Evolutionary conservation across 2,797 vertebrate species (phyloP).

Genomic region (Microchirus variegatus): DNA sequence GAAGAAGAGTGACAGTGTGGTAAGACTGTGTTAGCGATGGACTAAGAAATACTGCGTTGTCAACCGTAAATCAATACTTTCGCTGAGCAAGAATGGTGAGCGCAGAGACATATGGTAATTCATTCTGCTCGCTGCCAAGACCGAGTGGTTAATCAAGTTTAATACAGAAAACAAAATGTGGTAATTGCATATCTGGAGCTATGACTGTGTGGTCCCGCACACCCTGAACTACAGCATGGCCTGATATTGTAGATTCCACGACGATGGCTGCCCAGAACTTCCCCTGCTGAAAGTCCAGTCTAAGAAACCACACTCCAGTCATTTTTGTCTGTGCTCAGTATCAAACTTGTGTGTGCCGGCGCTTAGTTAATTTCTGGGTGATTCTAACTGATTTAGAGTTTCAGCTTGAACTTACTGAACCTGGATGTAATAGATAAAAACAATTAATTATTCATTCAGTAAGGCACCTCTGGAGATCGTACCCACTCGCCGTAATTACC

Average conservation of each 20-base stretch:
- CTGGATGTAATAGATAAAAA: too few species aligned
- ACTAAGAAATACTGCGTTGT: neutral
- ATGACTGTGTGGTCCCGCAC: too few species aligned
- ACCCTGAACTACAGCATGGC: neutral
- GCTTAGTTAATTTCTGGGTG: too few species aligned
- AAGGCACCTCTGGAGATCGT: too few species aligned
- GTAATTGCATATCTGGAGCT: neutral
- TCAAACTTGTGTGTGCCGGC: too few species aligned
- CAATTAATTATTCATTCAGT: too few species aligned
- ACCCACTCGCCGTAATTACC: too few species aligned
- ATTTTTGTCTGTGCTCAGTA: too few species aligned
- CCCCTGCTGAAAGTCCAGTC: neutral
- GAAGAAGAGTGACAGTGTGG: neutral
- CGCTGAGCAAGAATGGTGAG: neutral
- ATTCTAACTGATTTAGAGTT: too few species aligned
- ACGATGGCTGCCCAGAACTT: neutral
- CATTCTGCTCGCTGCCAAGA: neutral
- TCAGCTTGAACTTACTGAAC: too few species aligned
- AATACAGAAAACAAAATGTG: neutral
- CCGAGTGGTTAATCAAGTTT: neutral
- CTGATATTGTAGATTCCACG: neutral
- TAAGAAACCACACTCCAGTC: too few species aligned
- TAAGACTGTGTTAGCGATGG: neutral
- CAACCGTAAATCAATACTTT: conserved; percentile 15
- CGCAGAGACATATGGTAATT: neutral